A percentile compares a stretch with the other conserved stretches of the same genome.
phyloP scores from a whole-genome alignment of 2,888 invertebrate species.

The Sclerodermus sp. region DNA sequence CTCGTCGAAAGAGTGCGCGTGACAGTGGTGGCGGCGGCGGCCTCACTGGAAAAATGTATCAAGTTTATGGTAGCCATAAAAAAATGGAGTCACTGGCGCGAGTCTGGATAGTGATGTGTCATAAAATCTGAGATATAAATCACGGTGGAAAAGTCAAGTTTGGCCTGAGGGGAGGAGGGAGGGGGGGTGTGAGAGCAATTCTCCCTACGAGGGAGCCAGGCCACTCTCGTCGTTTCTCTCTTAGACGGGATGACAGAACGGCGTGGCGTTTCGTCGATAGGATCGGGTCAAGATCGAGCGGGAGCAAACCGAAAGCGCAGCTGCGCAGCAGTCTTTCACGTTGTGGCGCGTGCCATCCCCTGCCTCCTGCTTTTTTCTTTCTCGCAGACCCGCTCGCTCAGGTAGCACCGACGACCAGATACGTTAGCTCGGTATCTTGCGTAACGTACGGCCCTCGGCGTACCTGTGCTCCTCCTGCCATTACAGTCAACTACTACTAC shows the following conservation, averaged over 20 bases:
- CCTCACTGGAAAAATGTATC: too few species aligned
- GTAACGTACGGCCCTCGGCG: slow-evolving; percentile 36
- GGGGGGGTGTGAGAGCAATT: slow-evolving; percentile 12
- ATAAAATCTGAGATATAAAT: slow-evolving; percentile 15
- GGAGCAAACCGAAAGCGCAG: slow-evolving; percentile 34
- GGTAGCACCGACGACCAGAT: slow-evolving; percentile 34
- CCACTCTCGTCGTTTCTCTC: slow-evolving; percentile 35
- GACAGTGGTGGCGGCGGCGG: too few species aligned
- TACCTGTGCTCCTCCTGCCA: slow-evolving; percentile 25
- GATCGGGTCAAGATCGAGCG: slow-evolving; percentile 41
- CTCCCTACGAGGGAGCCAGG: slow-evolving; percentile 15
- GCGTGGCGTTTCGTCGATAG: not conserved
- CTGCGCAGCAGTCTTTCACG: slow-evolving; percentile 30
- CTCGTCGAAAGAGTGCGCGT: too few species aligned
- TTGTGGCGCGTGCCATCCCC: slow-evolving; percentile 41
- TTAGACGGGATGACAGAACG: slow-evolving; percentile 33
- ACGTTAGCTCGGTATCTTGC: slow-evolving; percentile 37
- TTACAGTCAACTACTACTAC: too few species aligned
- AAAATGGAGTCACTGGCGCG: too few species aligned
- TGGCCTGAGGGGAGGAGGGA: slow-evolving; percentile 19
- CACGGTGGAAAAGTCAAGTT: slow-evolving; percentile 27
- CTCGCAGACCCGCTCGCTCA: slow-evolving; percentile 25
- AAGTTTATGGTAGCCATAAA: too few species aligned
- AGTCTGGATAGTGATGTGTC: too few species aligned
- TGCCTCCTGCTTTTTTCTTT: slow-evolving; percentile 19